Conservation (phyloP, 2,797 vertebrate genomes). For the Poecilia wingei region DNA sequence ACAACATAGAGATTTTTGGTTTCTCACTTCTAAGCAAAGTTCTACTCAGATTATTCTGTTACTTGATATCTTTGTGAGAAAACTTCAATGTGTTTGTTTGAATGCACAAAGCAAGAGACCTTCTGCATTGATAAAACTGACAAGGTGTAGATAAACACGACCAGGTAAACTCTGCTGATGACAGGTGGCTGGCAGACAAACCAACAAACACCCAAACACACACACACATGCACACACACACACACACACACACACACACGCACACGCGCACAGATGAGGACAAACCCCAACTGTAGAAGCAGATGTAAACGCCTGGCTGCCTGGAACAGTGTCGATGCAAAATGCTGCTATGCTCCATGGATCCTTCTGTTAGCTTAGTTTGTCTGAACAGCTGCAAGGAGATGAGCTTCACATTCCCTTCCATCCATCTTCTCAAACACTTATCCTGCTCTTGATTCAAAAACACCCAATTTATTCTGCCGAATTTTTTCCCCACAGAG, state of each 20-base stretch:
- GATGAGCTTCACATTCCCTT: slow-evolving; percentile 10
- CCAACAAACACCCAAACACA: slow-evolving; percentile 31
- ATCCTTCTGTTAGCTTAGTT: slow-evolving; percentile 36
- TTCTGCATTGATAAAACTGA: slow-evolving; percentile 13
- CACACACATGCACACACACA: slow-evolving; percentile 17
- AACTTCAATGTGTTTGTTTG: background rate
- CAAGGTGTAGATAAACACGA: slow-evolving; percentile 7
- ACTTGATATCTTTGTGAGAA: background rate
- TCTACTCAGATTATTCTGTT: background rate
- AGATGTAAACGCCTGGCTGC: slow-evolving; percentile 44
- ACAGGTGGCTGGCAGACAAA: slow-evolving; percentile 48
- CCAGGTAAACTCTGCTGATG: slow-evolving; percentile 38
- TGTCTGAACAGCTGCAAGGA: slow-evolving; percentile 33
- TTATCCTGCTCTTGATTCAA: background rate
- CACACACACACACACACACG: slow-evolving; percentile 28
- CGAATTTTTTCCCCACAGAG: background rate
- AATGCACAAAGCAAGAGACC: slow-evolving; percentile 21
- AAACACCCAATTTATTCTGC: background rate
- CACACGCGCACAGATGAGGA: slow-evolving; percentile 7
- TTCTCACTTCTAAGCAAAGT: background rate
- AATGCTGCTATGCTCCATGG: slow-evolving; percentile 48
- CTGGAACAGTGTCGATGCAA: slow-evolving; percentile 26
- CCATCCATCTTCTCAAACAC: slow-evolving; percentile 20
- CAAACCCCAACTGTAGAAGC: slow-evolving; percentile 36
- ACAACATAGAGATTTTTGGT: background rate